Conservation (phyloP, 2,888 invertebrate species). For the Drosophila merina region DNA sequence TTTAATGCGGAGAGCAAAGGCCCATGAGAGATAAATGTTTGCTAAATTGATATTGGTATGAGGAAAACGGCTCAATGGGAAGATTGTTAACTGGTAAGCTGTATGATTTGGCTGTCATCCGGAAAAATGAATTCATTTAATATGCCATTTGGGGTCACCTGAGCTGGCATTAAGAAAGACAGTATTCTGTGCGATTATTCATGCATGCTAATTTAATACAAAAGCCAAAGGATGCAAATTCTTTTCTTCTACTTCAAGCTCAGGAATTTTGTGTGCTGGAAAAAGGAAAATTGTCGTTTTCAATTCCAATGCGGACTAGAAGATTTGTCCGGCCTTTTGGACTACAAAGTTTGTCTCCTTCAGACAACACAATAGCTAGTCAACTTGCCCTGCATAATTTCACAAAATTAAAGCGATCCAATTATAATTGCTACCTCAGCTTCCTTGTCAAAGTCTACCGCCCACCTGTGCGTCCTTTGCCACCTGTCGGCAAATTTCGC, state of each 20-base stretch:
- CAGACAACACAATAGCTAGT: conserved; percentile 17
- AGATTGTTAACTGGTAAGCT: conserved; percentile 13
- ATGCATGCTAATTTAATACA: conserved; percentile 32
- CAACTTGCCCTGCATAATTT: conserved; percentile 54
- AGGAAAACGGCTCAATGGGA: background rate
- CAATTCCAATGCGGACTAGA: conserved; percentile 8
- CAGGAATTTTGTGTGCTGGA: background rate
- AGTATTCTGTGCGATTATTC: conserved; percentile 19
- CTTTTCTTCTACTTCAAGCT: background rate
- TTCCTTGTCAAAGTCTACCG: conserved; percentile 9
- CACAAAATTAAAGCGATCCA: conserved; percentile 73
- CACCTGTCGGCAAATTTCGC: conserved; percentile 60
- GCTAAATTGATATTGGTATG: conserved; percentile 10
- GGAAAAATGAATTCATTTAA: conserved; percentile 31
- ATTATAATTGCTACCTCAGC: conserved; percentile 65
- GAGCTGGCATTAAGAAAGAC: conserved; percentile 15
- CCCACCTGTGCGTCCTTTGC: conserved; percentile 24
- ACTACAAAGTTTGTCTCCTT: conserved; percentile 1
- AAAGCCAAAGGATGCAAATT: conserved; percentile 14
- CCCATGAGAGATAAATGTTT: conserved; percentile 23
- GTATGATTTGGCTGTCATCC: conserved; percentile 14
- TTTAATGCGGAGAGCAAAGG: conserved; percentile 11
- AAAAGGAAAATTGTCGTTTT: background rate
- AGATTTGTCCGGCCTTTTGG: conserved; percentile 2
- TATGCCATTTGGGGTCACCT: conserved; percentile 40